These are phyloP conservation scores for Pollenia griseotomentosa DNA, from an alignment of 2,888 invertebrate genomes.

Conservation along the genomic window DNA sequence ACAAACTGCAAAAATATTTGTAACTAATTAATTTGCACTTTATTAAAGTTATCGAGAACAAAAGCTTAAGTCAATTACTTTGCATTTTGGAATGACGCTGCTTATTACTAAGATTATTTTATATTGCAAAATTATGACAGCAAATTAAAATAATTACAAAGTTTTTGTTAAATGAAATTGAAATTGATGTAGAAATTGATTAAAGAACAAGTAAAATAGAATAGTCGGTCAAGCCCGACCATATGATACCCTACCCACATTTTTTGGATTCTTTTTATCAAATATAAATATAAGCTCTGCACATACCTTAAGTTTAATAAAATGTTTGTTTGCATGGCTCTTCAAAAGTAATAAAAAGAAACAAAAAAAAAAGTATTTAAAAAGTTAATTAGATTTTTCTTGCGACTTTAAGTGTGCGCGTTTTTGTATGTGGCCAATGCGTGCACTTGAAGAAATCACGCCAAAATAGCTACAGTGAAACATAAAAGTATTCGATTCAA, in stretches of 20 bases:
- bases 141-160: slow-evolving; percentile 3
- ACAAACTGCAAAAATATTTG: slow-evolving; percentile 6
- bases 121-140: neutral
- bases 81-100: neutral
- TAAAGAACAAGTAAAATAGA: no score
- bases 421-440: neutral
- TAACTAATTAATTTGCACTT: slow-evolving; percentile 26
- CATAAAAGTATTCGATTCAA: neutral
- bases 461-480: neutral
- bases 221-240: no score
- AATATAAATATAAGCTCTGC: no score
- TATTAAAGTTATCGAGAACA: slow-evolving; percentile 3
- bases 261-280: no score
- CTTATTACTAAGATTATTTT: neutral
- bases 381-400: neutral
- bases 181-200: no score
- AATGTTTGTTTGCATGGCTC: neutral
- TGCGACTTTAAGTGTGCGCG: neutral
- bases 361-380: neutral
- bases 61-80: slow-evolving; percentile 24
- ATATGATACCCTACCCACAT: neutral
- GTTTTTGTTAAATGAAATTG: neutral
- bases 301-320: neutral
- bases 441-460: neutral
- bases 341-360: neutral